Percentiles rank a stretch among this genome's conserved stretches.
phyloP scores from a whole-genome alignment of 2,797 vertebrate species.

The Sphaeramia orbicularis region DNA sequence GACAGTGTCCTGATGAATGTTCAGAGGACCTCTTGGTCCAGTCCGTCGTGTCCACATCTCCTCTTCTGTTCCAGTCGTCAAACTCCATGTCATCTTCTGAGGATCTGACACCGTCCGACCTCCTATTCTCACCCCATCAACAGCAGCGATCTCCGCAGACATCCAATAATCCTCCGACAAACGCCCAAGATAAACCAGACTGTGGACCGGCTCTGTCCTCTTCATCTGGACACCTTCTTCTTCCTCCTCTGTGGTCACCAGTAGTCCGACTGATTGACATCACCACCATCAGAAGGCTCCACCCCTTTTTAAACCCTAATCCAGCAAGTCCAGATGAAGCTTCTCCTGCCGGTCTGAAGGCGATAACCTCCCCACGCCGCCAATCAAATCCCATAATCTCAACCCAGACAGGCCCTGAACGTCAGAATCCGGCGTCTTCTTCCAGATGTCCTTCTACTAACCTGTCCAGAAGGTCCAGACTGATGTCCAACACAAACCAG shows the following conservation, averaged over 20 bases:
- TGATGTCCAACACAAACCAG: neutral
- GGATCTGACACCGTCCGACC: constrained; percentile 71
- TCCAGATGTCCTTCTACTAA: neutral
- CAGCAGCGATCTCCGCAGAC: constrained; percentile 6
- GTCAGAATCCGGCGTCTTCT: neutral
- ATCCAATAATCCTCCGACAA: constrained; percentile 9
- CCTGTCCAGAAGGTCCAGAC: constrained; percentile 27
- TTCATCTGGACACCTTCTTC: constrained; percentile 5
- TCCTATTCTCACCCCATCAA: constrained; percentile 23
- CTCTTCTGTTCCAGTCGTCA: constrained; percentile 47
- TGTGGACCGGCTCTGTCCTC: constrained; percentile 10
- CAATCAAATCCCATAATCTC: neutral
- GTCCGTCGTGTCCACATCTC: constrained; percentile 6
- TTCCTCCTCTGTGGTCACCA: constrained; percentile 1
- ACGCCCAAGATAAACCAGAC: neutral
- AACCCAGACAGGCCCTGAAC: neutral
- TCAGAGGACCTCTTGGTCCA: constrained; percentile 39
- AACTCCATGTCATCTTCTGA: constrained; percentile 63
- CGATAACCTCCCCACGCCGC: no score
- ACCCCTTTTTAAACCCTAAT: neutral
- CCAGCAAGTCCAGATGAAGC: neutral
- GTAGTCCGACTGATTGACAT: constrained; percentile 41
- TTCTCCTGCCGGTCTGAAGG: neutral
- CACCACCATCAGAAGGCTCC: neutral
- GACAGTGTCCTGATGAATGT: constrained; percentile 74